Conservation (phyloP, 2,888 invertebrate species). For the Andrena chrysosceles region DNA sequence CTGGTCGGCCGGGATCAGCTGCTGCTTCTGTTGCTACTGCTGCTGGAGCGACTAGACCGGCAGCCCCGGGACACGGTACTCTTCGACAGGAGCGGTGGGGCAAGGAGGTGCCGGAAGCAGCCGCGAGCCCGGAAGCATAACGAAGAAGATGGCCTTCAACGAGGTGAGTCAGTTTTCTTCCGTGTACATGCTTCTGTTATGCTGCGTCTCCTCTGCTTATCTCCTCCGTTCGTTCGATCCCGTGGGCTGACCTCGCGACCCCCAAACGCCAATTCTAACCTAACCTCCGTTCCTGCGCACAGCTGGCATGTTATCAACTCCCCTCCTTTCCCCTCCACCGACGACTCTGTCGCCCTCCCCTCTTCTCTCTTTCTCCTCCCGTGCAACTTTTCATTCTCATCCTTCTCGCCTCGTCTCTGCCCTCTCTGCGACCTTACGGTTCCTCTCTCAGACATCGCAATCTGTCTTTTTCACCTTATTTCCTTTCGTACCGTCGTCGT, state of each 20-base stretch:
- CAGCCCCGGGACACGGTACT: constrained; percentile 66
- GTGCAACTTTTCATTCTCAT: constrained; percentile 41
- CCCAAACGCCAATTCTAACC: constrained; percentile 79
- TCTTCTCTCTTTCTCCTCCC: constrained; percentile 5
- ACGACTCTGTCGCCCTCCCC: constrained; percentile 17
- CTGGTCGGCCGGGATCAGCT: constrained; percentile 71
- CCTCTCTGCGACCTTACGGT: constrained; percentile 14
- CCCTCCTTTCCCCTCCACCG: constrained; percentile 48
- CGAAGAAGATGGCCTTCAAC: constrained; percentile 90
- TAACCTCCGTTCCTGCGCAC: constrained; percentile 78
- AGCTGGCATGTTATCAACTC: constrained; percentile 81
- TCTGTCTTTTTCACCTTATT: constrained; percentile 4
- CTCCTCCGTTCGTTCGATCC: constrained; percentile 64
- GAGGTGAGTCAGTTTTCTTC: constrained; percentile 86
- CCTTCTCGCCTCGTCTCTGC: constrained; percentile 15
- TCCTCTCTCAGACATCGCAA: neutral
- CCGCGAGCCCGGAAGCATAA: constrained; percentile 82
- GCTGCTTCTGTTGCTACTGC: constrained; percentile 63
- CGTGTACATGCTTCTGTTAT: neutral
- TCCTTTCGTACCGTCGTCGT: constrained; percentile 14
- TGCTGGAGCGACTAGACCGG: constrained; percentile 67
- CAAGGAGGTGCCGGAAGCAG: constrained; percentile 83
- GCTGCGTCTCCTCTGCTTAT: constrained; percentile 31
- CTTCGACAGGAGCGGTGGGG: constrained; percentile 78
- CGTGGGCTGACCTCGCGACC: constrained; percentile 77